Percentiles rank a stretch among this genome's conserved stretches.
These are phyloP conservation scores for Trichonephila clavipes DNA, from an alignment of 1,140 invertebrate species.

Conservation along the genomic window DNA sequence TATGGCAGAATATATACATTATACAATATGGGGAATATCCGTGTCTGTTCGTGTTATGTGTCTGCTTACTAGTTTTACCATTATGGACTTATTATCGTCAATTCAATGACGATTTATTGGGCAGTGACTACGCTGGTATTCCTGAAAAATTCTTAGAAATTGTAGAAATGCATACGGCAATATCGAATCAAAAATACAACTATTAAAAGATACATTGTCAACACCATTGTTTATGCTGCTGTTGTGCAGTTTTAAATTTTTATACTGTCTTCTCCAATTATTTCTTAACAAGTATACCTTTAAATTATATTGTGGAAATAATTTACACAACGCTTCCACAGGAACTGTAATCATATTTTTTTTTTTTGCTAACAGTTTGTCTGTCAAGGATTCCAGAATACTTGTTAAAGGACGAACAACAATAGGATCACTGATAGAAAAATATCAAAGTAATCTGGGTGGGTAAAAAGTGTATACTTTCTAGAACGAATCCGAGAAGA, in stretches of 20 bases:
- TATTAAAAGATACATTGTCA: neutral
- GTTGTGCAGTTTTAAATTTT: neutral
- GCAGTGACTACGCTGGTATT: neutral
- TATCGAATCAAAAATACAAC: neutral
- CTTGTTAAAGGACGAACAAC: neutral
- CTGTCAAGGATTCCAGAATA: constrained; percentile 13
- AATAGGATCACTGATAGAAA: neutral
- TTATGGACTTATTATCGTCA: neutral
- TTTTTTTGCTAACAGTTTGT: neutral
- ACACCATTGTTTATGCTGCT: neutral
- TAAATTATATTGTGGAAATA: neutral
- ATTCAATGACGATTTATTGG: neutral
- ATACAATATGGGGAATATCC: neutral
- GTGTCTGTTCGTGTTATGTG: neutral
- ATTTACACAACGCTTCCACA: neutral
- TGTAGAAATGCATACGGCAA: neutral
- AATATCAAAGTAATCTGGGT: neutral
- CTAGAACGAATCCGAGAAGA: neutral
- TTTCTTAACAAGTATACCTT: neutral
- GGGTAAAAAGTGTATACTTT: neutral
- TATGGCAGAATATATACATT: neutral
- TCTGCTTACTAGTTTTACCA: neutral
- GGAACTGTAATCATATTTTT: neutral
- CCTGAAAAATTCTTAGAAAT: neutral
- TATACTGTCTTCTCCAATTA: neutral